Evolutionary conservation across 2,113 vertebrate genomes (phyloP).

Genomic region (Heterotis niloticus): DNA sequence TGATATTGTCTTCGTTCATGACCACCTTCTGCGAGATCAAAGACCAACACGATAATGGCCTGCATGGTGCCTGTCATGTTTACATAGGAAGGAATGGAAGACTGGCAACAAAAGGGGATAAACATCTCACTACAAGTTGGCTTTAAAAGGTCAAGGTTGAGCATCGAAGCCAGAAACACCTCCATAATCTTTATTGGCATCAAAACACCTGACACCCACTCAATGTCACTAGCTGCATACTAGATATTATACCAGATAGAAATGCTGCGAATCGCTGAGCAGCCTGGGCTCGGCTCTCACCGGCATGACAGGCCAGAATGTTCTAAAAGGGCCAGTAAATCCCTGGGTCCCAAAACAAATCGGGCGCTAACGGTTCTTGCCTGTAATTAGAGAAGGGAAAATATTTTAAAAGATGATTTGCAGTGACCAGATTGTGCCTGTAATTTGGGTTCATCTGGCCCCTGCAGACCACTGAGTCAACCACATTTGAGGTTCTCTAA

Average conservation of each 20-base stretch:
- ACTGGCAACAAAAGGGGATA: neutral
- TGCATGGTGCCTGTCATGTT: neutral
- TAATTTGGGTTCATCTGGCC: constrained; percentile 42
- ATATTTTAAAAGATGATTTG: constrained; percentile 42
- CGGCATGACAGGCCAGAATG: constrained; percentile 6
- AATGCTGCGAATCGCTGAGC: constrained; percentile 10
- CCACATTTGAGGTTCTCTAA: constrained; percentile 41
- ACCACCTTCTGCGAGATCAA: neutral
- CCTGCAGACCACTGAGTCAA: constrained; percentile 23
- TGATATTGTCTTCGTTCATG: neutral
- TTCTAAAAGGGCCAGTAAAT: constrained; percentile 23
- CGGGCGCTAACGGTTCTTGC: constrained; percentile 33
- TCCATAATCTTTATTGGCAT: neutral
- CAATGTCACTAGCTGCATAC: neutral
- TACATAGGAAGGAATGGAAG: neutral
- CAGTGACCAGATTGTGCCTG: constrained; percentile 40
- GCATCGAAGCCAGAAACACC: too few relatives aligned
- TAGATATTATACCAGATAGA: neutral
- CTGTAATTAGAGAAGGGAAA: constrained; percentile 44
- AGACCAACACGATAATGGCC: neutral
- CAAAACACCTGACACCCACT: neutral
- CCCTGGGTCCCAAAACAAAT: constrained; percentile 40
- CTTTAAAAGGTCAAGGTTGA: too few relatives aligned
- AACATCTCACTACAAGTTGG: neutral
- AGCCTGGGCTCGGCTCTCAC: constrained; percentile 14